phyloP scores from a whole-genome alignment of 2,113 vertebrate genomes.

The Egretta garzetta region DNA sequence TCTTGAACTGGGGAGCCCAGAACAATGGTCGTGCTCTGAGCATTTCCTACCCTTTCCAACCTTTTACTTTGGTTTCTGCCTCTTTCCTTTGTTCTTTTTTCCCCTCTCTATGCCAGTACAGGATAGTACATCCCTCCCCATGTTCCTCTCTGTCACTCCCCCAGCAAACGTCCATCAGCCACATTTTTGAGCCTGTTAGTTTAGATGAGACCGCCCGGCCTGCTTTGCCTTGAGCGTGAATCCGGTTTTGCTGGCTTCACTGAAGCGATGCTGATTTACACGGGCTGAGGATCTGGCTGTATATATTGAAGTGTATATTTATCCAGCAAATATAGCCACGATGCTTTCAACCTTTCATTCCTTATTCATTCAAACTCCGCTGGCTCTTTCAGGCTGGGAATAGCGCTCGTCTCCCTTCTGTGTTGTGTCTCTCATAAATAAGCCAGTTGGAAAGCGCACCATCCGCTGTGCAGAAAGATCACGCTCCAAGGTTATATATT shows the following conservation, averaged over 20 bases:
- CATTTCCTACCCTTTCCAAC: background rate
- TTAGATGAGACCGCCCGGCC: background rate
- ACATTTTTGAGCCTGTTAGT: background rate
- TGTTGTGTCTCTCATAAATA: background rate
- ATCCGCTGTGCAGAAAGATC: background rate
- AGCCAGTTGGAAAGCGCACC: background rate
- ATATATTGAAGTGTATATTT: background rate
- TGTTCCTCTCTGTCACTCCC: background rate
- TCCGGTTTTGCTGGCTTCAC: background rate
- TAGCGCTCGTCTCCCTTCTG: fast-evolving
- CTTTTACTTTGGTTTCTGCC: background rate
- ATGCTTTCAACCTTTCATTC: background rate
- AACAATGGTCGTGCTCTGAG: background rate
- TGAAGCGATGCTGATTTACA: background rate
- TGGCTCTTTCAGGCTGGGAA: background rate
- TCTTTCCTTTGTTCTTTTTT: fast-evolving
- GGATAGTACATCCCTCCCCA: fast-evolving
- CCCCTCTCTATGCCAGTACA: background rate
- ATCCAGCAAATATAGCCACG: background rate
- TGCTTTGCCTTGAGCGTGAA: background rate
- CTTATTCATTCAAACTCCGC: background rate
- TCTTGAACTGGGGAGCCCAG: too few relatives aligned
- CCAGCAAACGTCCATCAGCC: background rate
- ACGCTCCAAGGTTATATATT: background rate
- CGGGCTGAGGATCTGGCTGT: background rate